Percentiles rank a stretch among this genome's conserved stretches.
Conservation (phyloP, 2,888 invertebrate species). For the Drosophila melanosoma region DNA sequence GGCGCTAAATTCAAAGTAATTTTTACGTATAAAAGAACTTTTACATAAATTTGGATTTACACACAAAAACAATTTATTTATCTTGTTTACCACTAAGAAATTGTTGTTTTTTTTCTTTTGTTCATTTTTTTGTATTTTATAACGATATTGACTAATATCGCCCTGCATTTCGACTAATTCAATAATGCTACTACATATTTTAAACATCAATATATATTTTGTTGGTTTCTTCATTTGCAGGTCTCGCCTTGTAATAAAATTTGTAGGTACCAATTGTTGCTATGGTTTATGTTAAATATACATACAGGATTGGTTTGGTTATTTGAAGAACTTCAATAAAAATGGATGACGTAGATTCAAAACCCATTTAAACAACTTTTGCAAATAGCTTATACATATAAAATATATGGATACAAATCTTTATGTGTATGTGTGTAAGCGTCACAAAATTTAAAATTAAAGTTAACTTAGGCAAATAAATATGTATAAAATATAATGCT, state of each 20-base stretch:
- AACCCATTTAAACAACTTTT: slow-evolving; percentile 30
- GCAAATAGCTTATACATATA: slow-evolving; percentile 15
- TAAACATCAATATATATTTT: background rate
- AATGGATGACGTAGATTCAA: slow-evolving; percentile 46
- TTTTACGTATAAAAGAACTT: background rate
- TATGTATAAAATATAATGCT: slow-evolving; percentile 55
- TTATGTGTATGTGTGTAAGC: slow-evolving; percentile 34
- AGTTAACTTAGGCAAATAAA: slow-evolving; percentile 67
- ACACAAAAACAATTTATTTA: slow-evolving; percentile 49
- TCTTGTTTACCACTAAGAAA: slow-evolving; percentile 34
- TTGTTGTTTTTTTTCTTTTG: slow-evolving; percentile 6
- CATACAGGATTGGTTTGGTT: slow-evolving; percentile 32
- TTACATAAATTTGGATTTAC: slow-evolving; percentile 35
- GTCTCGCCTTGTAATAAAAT: slow-evolving; percentile 31
- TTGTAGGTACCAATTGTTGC: slow-evolving; percentile 35
- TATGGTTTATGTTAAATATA: slow-evolving; percentile 39
- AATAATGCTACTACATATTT: slow-evolving; percentile 6
- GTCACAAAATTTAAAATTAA: slow-evolving; percentile 42
- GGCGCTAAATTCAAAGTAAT: slow-evolving; percentile 31
- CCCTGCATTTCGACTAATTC: slow-evolving; percentile 13
- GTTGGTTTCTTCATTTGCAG: slow-evolving; percentile 30
- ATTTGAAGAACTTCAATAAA: slow-evolving; percentile 33
- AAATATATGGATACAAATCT: slow-evolving; percentile 19
- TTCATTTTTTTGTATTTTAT: background rate
- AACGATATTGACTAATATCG: slow-evolving; percentile 41